These are phyloP conservation scores for Alethe castanea DNA, from an alignment of 2,113 vertebrate species.

Conservation along the genomic window DNA sequence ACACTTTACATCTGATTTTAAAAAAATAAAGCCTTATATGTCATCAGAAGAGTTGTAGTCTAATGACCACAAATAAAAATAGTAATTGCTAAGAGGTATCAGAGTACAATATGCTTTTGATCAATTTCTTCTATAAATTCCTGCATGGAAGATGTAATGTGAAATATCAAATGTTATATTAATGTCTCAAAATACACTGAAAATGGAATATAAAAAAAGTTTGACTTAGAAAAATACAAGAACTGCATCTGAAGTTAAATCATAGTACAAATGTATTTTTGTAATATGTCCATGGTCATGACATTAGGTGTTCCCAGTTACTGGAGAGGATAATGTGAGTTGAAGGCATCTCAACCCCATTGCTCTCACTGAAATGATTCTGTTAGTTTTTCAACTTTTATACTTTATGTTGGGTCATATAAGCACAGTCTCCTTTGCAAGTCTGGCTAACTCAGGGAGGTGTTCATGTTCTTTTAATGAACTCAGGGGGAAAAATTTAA, in stretches of 20 bases:
- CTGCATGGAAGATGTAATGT: accelerated
- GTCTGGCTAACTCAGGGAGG: neutral
- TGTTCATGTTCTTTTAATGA: neutral
- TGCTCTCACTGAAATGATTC: neutral
- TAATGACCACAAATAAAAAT: neutral
- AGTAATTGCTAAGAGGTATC: neutral
- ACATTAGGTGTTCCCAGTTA: neutral
- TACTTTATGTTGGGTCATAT: neutral
- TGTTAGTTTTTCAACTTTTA: neutral
- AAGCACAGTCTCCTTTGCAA: neutral
- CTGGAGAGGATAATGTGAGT: neutral
- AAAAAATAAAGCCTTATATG: neutral
- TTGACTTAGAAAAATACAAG: neutral
- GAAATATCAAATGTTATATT: neutral
- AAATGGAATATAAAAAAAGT: neutral
- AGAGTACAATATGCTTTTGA: neutral
- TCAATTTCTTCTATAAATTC: neutral
- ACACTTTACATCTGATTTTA: neutral
- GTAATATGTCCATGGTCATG: neutral
- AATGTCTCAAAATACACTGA: neutral
- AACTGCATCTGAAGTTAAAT: neutral
- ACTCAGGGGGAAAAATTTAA: neutral
- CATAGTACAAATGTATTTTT: neutral
- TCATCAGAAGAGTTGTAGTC: neutral
- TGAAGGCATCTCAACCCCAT: neutral